Base-by-base conservation (phyloP, 1,140 invertebrate genomes). In the Rhyzopertha dominica region DNA sequence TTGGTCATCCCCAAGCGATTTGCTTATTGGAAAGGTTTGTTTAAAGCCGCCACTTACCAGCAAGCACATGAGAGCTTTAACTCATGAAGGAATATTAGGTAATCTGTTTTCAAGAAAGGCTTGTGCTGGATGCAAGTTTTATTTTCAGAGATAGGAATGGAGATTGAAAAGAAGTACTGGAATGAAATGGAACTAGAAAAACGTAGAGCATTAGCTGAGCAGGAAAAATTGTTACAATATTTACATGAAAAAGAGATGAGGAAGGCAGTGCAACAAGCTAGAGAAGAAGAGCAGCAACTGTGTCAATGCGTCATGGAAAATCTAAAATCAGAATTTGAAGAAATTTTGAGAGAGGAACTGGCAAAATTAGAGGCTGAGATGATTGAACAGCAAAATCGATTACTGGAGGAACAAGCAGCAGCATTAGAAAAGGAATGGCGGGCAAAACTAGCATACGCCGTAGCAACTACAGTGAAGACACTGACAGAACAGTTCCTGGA, bases 81-180 rank as follows among this genome's bases (percentile, higher is more conserved):
- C 68, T 1, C 71, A 73, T 46, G 43, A 66, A 54, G 64, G 64
- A 47, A 71, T 73, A 43, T 43, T 73, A 55, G 58, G 68, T 69
- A 51, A 42, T 20, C 30, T 30, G 26, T 32, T 32, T 28, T 9
- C 5, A 23, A 5, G 5, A 7, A 12, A 36, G 10, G 7, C 13
- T 13, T 35, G 5, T 40, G 5, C 16, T 60, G 13, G 53, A 41
- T 13, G 5, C 4, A 17, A 49, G 0, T 13, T 57, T 25, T 24
- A 17, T 34, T 32, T 35, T 43, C 35, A 56, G 59, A 58, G 12
- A 62, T 66, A 19, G 65, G 67, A 1, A 23, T 31, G 22, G 34
- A 63, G 17, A 53, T 69, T 4, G 61, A 71, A 40, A 28, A 51
- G 1, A 59, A 49, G 35, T 56, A 61, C n/a, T 32, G 36, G 8